Percentiles rank a stretch among this genome's conserved stretches.
phyloP scores from a whole-genome alignment of 1,140 invertebrate species.

The Drosophila elegans region DNA sequence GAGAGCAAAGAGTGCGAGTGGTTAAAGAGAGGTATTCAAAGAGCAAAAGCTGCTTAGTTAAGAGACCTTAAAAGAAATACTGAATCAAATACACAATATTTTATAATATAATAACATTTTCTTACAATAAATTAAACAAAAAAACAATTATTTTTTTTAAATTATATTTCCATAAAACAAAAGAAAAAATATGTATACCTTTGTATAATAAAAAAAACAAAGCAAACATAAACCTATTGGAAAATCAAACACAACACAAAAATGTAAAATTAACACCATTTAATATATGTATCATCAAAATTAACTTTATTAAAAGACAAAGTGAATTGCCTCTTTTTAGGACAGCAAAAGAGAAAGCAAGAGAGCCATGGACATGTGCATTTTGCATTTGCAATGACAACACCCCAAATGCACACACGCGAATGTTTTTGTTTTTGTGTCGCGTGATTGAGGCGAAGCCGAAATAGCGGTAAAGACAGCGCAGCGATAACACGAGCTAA shows the following conservation, averaged over 20 bases:
- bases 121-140: background rate
- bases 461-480: constrained; percentile 45
- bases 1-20: background rate
- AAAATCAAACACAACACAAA: background rate
- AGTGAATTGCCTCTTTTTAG: background rate
- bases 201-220: too few relatives aligned
- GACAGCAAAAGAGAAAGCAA: too few relatives aligned
- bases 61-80: background rate
- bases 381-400: constrained; percentile 51
- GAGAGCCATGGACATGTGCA: background rate
- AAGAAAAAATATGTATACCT: background rate
- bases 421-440: constrained; percentile 36
- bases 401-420: constrained; percentile 43
- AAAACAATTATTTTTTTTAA: background rate
- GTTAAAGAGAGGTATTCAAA: constrained; percentile 1
- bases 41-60: too few relatives aligned
- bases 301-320: background rate
- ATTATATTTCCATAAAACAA: background rate
- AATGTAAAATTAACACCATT: background rate
- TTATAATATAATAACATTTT: background rate
- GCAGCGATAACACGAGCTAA: constrained; percentile 34
- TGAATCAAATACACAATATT: background rate
- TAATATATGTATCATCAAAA: background rate
- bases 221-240: too few relatives aligned
- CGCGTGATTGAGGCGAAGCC: constrained; percentile 38